Conservation (phyloP, 2,888 invertebrate genomes). For the Blastobasis lacticolella region DNA sequence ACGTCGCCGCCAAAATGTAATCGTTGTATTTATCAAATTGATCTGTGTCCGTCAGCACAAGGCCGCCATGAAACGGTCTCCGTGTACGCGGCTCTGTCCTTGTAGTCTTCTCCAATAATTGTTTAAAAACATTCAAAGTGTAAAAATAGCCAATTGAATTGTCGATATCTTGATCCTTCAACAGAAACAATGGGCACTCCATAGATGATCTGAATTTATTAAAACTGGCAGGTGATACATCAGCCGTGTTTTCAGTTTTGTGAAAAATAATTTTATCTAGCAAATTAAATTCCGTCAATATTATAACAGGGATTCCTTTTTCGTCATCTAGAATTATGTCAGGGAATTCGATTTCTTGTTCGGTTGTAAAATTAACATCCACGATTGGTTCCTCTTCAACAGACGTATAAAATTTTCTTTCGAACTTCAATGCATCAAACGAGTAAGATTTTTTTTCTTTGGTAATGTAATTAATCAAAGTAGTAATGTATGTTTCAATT, state of each 20-base stretch:
- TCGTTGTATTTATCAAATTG: too few species aligned
- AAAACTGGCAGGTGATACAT: slow-evolving; percentile 22
- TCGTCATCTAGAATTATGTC: slow-evolving; percentile 34
- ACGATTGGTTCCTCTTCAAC: slow-evolving; percentile 23
- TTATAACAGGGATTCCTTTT: slow-evolving; percentile 35
- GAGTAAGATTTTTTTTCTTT: slow-evolving; percentile 29
- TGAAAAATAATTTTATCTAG: slow-evolving; percentile 32
- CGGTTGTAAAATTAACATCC: slow-evolving; percentile 24
- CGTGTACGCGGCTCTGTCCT: slow-evolving; percentile 30
- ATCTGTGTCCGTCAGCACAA: too few species aligned
- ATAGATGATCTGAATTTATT: slow-evolving; percentile 28
- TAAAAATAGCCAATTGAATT: slow-evolving; percentile 38
- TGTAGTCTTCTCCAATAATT: slow-evolving; percentile 14
- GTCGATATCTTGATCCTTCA: slow-evolving; percentile 25
- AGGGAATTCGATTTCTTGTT: slow-evolving; percentile 36
- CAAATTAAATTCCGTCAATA: slow-evolving; percentile 25
- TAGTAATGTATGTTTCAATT: background rate
- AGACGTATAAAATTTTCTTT: slow-evolving; percentile 15
- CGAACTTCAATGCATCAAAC: slow-evolving; percentile 32
- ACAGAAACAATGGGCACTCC: slow-evolving; percentile 28
- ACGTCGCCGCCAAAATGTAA: too few species aligned
- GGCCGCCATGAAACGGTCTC: slow-evolving; percentile 28
- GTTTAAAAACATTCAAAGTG: slow-evolving; percentile 34
- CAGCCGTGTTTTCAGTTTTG: slow-evolving; percentile 1
- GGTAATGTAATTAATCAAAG: background rate